Base-by-base conservation (phyloP, 2,797 vertebrate genomes). In the Xiphorhynchus erythropygius region DNA sequence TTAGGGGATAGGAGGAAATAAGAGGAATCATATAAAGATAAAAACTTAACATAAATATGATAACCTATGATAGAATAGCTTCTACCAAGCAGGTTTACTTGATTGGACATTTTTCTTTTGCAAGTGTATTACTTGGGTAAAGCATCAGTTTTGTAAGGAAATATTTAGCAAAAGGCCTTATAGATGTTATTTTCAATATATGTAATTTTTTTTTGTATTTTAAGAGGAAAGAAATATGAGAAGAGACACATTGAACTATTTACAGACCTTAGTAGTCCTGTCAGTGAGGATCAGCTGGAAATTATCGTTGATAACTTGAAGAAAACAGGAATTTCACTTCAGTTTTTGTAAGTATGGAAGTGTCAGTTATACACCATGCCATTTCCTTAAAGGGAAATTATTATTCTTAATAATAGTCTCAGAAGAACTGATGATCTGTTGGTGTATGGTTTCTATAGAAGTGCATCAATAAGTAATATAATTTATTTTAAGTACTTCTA, bases 281-380 rank as follows among this genome's bases (percentile, higher is more conserved):
- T 98, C 96, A 99, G 98, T 90, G 94, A 98, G 55, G 99, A 99
- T 91, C 98, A 99, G 44, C 94, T 99, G 95, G 98, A 98, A 70
- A 78, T 98, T 92, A 99, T 99, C 44, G 97, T 99, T 90, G 94
- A 96, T 77, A 99, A 99, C 93, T 93, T 99, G 96, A 99, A 98
- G 97, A 97, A 98, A 93, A 98, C 97, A 11, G 98, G 79, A 84
- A 98, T 98, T 97, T 98, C 98, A 13, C 96, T 99, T 96, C 99
- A 99, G 94, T 99, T 99, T 97, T 99, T 99, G 99, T 99, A 98
- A 98, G 99, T 97, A 75, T 90, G n/a, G 41, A 83, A 56, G 60
- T 32, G 42, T 3, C 39, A 85, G 14, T 76, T 89, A 16, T 0
- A 25, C 19, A 22, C 11, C 18, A 5, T 73, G 25, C 18, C 4